Evolutionary conservation across 2,888 invertebrate species (phyloP), one percentile per base, ranked within the genome.

Genomic region (Hyposoter dolosus): DNA sequence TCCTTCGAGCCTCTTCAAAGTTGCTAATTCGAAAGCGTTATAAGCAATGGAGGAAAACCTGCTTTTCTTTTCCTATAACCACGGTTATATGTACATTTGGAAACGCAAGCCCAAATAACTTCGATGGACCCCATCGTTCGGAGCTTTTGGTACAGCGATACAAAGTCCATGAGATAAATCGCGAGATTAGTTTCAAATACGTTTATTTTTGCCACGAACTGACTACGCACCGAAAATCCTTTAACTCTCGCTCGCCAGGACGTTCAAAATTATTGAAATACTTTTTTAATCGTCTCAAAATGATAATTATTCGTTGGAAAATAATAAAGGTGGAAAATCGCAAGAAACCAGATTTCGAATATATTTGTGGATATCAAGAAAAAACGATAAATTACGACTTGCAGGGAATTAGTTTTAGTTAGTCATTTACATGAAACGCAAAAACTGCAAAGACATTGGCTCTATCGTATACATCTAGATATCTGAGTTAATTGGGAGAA

Each of bases 401-500:
- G 40, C 40, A 40, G 40, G 40, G 9, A 40, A 40, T 45, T 43
- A 71, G 15, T 45, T 28, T 71, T 17, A 6, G 2, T 71, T 69
- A n/a, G 43, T 40, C 23, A 68, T 71, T 40, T 43, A 12, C 60
- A n/a, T 32, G n/a, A 68, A 68, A 28, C 5, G 1, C 12, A 28
- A 53, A 63, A 32, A 71, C 19, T 69, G 19, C 17, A 15, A 60
- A 53, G 45, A 17, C 66, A 23, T 12, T 5, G 32, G 71, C 28
- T 50, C 40, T 66, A 66, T 75, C 32, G 47, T 82, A 19, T 69
- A 43, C 72, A 77, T 83, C 74, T 53, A 66, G 81, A 81, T 81
- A 69, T 77, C 68, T 85, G 74, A 66, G 82, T 89, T 90, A 91
- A 90, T 90, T 89, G 90, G 87, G 89, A 89, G 91, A 92, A 92